phyloP scores from a whole-genome alignment of 1,140 invertebrate species.

The Paraescarpia echinospica region DNA sequence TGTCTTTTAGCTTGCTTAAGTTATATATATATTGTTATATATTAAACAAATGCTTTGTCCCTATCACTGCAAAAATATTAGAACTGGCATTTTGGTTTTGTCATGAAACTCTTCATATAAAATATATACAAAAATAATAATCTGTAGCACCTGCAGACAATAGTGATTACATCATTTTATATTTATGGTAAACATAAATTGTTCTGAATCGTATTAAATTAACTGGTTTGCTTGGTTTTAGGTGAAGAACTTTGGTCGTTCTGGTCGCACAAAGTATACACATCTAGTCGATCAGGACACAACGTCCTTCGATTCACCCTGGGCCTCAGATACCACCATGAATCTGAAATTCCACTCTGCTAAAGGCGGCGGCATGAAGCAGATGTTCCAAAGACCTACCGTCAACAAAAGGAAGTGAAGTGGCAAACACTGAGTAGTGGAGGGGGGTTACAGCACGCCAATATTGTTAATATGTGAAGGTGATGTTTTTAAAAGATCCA shows the following conservation, averaged over 20 bases:
- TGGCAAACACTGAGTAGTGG: background rate
- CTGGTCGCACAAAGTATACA: slow-evolving; percentile 97
- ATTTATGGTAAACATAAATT: slow-evolving; percentile 2
- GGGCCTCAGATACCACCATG: slow-evolving; percentile 85
- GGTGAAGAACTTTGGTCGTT: slow-evolving; percentile 94
- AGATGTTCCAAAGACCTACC: slow-evolving; percentile 83
- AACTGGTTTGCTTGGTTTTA: slow-evolving; percentile 79
- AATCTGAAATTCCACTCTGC: slow-evolving; percentile 88
- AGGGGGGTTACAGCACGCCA: background rate
- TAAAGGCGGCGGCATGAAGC: slow-evolving; percentile 93
- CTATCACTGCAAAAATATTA: too few relatives aligned
- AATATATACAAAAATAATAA: slow-evolving; percentile 96
- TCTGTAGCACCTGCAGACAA: slow-evolving; percentile 80
- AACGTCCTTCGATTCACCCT: slow-evolving; percentile 95
- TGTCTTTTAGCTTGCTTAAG: too few relatives aligned
- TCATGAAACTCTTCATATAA: background rate
- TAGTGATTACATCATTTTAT: background rate
- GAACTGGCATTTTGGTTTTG: too few relatives aligned
- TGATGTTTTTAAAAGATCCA: background rate
- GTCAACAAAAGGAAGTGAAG: slow-evolving; percentile 41
- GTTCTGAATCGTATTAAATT: background rate
- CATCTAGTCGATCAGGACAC: slow-evolving; percentile 99
- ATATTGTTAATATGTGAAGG: background rate
- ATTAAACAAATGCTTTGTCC: too few relatives aligned
- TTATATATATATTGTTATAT: too few relatives aligned